A percentile compares a stretch with the other conserved stretches of the same genome.
Conservation (phyloP, 2,797 vertebrate species). For the Propithecus deckenii region DNA sequence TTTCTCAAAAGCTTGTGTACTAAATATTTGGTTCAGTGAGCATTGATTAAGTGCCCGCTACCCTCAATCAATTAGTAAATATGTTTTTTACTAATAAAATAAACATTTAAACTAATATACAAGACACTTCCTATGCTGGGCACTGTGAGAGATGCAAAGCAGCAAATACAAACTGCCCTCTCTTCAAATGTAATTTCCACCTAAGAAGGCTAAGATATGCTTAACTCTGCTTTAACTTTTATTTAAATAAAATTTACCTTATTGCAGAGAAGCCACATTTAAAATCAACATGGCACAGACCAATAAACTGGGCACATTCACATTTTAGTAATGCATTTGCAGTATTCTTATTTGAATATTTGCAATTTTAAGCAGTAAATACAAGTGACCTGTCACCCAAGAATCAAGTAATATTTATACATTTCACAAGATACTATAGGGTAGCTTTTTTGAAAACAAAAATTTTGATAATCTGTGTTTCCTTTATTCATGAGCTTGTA, state of each 20-base stretch:
- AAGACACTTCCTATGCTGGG: background rate
- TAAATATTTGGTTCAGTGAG: background rate
- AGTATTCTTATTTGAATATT: background rate
- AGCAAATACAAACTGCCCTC: background rate
- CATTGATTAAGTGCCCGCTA: background rate
- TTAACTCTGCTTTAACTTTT: background rate
- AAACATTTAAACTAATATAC: background rate
- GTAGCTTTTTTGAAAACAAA: background rate
- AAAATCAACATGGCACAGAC: background rate
- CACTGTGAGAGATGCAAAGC: background rate
- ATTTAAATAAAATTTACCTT: background rate
- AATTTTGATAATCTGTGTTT: conserved; percentile 5
- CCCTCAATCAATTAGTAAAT: background rate
- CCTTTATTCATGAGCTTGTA: background rate
- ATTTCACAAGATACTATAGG: background rate
- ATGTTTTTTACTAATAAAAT: background rate
- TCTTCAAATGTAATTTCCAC: conserved; percentile 24
- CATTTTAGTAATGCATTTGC: background rate
- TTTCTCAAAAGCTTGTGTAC: background rate
- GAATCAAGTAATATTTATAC: background rate
- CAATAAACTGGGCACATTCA: background rate
- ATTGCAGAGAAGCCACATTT: background rate
- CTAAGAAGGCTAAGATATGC: background rate
- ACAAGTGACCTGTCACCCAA: background rate
- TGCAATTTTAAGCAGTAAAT: conserved; percentile 16